A percentile compares a stretch with the other conserved stretches of the same genome.
phyloP scores from a whole-genome alignment of 2,888 invertebrate genomes.

The Adelphocoris suturalis region DNA sequence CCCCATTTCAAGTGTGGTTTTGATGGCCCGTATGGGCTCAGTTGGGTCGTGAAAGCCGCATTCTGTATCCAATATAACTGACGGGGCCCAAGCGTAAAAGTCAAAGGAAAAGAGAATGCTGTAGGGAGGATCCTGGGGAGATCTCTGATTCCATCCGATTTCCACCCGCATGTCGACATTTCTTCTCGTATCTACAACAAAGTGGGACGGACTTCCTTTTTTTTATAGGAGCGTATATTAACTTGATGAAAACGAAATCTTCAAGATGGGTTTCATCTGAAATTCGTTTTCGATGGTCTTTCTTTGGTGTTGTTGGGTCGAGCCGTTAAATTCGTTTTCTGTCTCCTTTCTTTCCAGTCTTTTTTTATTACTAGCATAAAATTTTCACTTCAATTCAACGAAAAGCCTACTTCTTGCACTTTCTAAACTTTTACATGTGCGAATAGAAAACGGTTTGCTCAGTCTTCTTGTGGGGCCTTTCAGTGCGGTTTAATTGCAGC shows the following conservation, averaged over 20 bases:
- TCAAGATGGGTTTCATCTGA: neutral
- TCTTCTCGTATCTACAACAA: slow-evolving; percentile 13
- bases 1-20: slow-evolving; percentile 3
- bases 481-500: neutral
- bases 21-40: slow-evolving; percentile 8
- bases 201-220: slow-evolving; percentile 4
- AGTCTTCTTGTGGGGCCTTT: neutral
- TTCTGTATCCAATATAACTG: neutral
- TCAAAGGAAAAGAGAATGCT: neutral
- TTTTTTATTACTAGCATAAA: neutral
- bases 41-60: neutral
- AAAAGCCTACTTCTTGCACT: neutral
- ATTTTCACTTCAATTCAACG: slow-evolving; percentile 4
- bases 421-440: slow-evolving; percentile 28
- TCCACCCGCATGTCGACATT: neutral
- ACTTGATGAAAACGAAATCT: slow-evolving; percentile 34
- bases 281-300: slow-evolving; percentile 18
- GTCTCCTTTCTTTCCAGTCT: neutral
- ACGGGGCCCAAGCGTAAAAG: neutral
- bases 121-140: neutral
- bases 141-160: neutral
- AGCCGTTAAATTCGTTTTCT: slow-evolving; percentile 29
- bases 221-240: neutral
- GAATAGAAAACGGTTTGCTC: neutral
- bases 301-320: neutral